Base-by-base conservation (phyloP, 1,140 invertebrate species). In the Microplitis mediator region DNA sequence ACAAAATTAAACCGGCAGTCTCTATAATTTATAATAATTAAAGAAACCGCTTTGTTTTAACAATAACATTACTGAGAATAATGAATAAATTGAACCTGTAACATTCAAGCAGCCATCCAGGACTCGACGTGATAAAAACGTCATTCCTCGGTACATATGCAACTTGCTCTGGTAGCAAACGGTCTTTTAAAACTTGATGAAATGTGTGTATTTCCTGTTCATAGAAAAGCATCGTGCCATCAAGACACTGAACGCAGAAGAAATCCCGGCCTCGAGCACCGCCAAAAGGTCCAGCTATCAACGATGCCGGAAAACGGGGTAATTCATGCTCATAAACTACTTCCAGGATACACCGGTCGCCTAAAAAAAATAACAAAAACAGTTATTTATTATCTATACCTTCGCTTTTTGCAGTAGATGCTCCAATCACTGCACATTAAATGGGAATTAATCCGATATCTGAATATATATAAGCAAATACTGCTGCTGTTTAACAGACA, bases 131-230 rank as follows among this genome's bases (percentile, higher is more conserved):
- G 4, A 97, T 85, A 86, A 98, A 95, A 62, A 91, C 89, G 85
- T 98, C 95, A 71, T 91, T 92, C 74, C 90, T 91, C n/a, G 89
- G 83, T 23, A 95, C 83, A 83, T 96, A 97, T 62, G 88, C 85
- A 3, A 97, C 81, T 2, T 94, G 93, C 39, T 92, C 92, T 0
- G 96, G 95, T 67, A 97, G 85, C 16, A 97, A 86, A 69, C 93
- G 91, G 77, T 92, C 90, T 3, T 92, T 92, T 39, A 97, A 87
- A 72, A 91, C 89, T 63, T 93, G 91, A 76, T 89, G 90, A 78
- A 96, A 95, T 23, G 92, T 89, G 82, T 93, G 93, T 36, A 91
- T 91, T 81, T 97, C 95, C 85, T 97, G 95, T 81, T 98, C 96
- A 85, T 93, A 97, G 78, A 97, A 93, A 50, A 91, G 90, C 2